Conservation (phyloP, 2,797 vertebrate species). For the Jordanella pulchra region DNA sequence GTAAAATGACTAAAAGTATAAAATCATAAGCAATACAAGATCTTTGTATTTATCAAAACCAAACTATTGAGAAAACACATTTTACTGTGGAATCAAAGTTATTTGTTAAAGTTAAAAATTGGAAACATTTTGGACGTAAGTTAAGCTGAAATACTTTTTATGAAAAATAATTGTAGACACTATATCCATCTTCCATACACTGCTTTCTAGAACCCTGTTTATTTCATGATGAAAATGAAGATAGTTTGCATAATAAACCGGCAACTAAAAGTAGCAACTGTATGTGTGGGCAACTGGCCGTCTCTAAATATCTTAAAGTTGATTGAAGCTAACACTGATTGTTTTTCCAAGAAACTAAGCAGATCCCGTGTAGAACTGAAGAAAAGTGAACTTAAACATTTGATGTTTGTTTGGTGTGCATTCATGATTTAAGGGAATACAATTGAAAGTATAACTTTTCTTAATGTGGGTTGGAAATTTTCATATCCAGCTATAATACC, state of each 20-base stretch:
- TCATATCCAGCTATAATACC: slow-evolving; percentile 16
- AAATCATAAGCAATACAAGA: not conserved
- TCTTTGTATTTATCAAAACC: not conserved
- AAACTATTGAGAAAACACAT: slow-evolving; percentile 2
- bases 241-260: slow-evolving; percentile 22
- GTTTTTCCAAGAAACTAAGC: slow-evolving; percentile 20
- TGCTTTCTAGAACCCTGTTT: slow-evolving; percentile 26
- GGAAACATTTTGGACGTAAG: not conserved
- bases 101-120: not conserved
- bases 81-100: not conserved
- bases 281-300: slow-evolving; percentile 22
- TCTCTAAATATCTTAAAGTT: slow-evolving; percentile 28
- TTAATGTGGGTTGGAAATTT: slow-evolving; percentile 19
- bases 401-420: not conserved
- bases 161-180: not conserved
- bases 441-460: slow-evolving; percentile 14
- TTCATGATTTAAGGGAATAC: too few species aligned
- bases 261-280: slow-evolving; percentile 22
- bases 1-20: not conserved
- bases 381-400: slow-evolving; percentile 14
- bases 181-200: slow-evolving; percentile 19
- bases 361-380: slow-evolving; percentile 21
- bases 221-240: slow-evolving; percentile 20
- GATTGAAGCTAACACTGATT: slow-evolving; percentile 21
- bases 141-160: not conserved